A percentile compares a stretch with the other conserved stretches of the same genome.
phyloP scores from a whole-genome alignment of 2,888 invertebrate genomes.

The Nephrotoma appendiculata region DNA sequence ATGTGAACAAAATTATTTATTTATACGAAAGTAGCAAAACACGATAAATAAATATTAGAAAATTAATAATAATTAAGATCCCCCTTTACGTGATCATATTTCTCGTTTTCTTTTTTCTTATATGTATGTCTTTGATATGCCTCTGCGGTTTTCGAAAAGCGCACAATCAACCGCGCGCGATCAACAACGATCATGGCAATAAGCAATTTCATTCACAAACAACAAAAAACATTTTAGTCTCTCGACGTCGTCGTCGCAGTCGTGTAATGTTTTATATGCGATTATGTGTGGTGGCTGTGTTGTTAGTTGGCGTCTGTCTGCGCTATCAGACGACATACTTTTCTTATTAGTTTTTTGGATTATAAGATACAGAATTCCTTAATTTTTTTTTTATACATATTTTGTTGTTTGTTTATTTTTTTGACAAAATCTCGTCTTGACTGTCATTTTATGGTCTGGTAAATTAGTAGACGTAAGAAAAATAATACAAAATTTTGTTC shows the following conservation, averaged over 20 bases:
- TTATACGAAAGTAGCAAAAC: background rate
- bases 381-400: too few species aligned
- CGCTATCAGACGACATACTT: background rate
- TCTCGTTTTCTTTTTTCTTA: background rate
- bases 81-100: background rate
- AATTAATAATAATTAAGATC: background rate
- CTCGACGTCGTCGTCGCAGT: background rate
- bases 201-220: background rate
- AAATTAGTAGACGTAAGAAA: background rate
- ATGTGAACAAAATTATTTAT: background rate
- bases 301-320: background rate
- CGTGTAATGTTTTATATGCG: background rate
- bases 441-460: background rate
- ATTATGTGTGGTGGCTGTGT: background rate
- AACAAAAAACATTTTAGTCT: background rate
- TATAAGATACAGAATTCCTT: background rate
- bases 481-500: background rate
- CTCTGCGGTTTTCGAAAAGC: background rate
- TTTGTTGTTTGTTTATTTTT: too few species aligned
- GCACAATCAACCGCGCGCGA: background rate
- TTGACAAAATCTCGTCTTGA: background rate
- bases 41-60: background rate
- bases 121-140: background rate
- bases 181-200: background rate
- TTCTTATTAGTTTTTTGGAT: background rate